Evolutionary conservation across 2,113 vertebrate genomes (phyloP).

Genomic region (Sorex fumeus): DNA sequence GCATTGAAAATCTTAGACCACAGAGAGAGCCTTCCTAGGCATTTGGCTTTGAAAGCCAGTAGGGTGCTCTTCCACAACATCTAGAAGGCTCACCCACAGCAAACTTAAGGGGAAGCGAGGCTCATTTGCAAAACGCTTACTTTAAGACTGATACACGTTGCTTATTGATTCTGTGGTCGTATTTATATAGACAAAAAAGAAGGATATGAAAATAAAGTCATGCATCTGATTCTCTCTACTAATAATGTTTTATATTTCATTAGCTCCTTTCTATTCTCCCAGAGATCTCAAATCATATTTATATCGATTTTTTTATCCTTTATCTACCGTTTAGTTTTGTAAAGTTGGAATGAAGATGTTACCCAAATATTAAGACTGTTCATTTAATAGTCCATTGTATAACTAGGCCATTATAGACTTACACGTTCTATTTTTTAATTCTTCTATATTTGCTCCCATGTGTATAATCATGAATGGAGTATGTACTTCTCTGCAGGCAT

Average conservation of each 20-base stretch:
- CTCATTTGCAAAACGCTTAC: neutral
- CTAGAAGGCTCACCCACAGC: neutral
- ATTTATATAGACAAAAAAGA: neutral
- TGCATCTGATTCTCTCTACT: neutral
- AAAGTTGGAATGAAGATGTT: conserved; percentile 3
- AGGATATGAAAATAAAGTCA: neutral
- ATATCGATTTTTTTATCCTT: neutral
- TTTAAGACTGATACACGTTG: neutral
- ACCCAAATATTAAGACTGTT: neutral
- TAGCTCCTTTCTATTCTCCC: neutral
- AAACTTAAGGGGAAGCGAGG: neutral
- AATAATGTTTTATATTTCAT: conserved; percentile 17
- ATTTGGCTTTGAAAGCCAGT: neutral
- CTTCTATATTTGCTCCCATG: neutral
- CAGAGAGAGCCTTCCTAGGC: neutral
- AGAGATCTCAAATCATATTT: neutral
- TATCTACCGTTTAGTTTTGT: neutral
- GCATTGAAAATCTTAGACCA: neutral
- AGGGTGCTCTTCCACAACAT: neutral
- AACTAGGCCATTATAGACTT: neutral
- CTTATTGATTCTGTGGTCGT: neutral
- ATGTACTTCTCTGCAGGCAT: neutral
- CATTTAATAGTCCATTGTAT: neutral
- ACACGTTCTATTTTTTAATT: neutral
- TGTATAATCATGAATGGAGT: neutral